A percentile compares a stretch with the other conserved stretches of the same genome.
Evolutionary conservation across 1,140 invertebrate species (phyloP).

Genomic region (Trigoniulus corallinus): DNA sequence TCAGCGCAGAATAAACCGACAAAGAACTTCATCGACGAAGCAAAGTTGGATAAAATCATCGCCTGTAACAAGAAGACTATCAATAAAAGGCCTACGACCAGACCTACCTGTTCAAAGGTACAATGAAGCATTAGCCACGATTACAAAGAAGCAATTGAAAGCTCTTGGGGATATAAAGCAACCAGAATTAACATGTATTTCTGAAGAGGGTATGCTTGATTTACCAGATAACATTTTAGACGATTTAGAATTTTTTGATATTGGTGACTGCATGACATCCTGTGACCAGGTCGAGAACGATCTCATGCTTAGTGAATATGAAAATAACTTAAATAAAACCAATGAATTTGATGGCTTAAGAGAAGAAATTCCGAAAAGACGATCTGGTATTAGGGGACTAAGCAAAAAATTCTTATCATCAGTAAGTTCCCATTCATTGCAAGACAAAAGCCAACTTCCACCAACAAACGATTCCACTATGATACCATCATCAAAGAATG

Average conservation of each 20-base stretch:
- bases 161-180: conserved; percentile 6
- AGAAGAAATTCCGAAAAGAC: background rate
- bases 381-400: background rate
- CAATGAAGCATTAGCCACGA: background rate
- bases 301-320: conserved; percentile 68
- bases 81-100: background rate
- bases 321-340: conserved; percentile 49
- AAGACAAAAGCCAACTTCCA: no score
- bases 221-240: conserved; percentile 61
- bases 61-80: background rate
- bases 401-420: no score
- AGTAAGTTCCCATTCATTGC: no score
- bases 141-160: conserved; percentile 8
- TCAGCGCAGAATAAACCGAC: conserved; percentile 35
- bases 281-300: conserved; percentile 68
- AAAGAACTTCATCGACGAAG: conserved; percentile 2
- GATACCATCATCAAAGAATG: no score
- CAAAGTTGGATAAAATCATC: background rate
- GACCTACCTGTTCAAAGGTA: background rate
- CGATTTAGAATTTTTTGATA: conserved; percentile 53
- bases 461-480: no score
- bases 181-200: conserved; percentile 67
- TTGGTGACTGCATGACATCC: conserved; percentile 62
- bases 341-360: background rate
- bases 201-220: conserved; percentile 66